Base-by-base conservation (phyloP, 2,888 invertebrate species). In the Himalopsyche japonica region DNA sequence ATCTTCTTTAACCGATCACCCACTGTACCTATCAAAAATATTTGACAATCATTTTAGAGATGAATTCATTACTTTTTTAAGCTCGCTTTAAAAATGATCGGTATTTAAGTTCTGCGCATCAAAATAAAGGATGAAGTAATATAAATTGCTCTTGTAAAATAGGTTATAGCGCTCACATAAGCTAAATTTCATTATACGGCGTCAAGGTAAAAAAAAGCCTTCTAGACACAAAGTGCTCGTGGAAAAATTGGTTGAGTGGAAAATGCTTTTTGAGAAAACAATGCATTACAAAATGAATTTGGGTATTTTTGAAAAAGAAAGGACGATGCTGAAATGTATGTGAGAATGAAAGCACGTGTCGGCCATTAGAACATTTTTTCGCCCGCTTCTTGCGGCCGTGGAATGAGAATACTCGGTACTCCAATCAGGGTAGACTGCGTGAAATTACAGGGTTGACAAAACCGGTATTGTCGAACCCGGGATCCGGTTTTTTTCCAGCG, bases 231-330 rank as follows among this genome's bases (percentile, higher is more conserved):
- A 70, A 70, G 70, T 70, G 70, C 27, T 70, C 70, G 30, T 12
- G 24, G 70, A 3, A 70, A 24, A 70, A 27, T 70, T 12, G 70
- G 70, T 70, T 27, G 70, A 70, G 70, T 70, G 70, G 70, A 70
- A 70, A 70, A 70, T 70, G 70, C 70, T 70, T 70, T 70, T 70
- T 70, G 70, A 70, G 70, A 70, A 70, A 70, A 70, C 70, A 70
- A 70, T 70, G 70, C 70, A 70, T 70, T 70, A 27, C 30, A 27
- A 70, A 70, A 70, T 70, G 70, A 70, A 70, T 70, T 70, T 70
- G 70, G 70, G 70, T 70, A 70, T 70, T 70, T 70, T 70, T 70
- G 1, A 70, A 70, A 70, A 15, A 70, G 70, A 24, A 27, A 70
- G 27, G 70, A 70, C 70, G 70, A 3, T 70, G 30, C 27, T 70